These are phyloP conservation scores for Acanthaster planci DNA, from an alignment of 35 echinoderm and acorn worm species.

Conservation along the genomic window DNA sequence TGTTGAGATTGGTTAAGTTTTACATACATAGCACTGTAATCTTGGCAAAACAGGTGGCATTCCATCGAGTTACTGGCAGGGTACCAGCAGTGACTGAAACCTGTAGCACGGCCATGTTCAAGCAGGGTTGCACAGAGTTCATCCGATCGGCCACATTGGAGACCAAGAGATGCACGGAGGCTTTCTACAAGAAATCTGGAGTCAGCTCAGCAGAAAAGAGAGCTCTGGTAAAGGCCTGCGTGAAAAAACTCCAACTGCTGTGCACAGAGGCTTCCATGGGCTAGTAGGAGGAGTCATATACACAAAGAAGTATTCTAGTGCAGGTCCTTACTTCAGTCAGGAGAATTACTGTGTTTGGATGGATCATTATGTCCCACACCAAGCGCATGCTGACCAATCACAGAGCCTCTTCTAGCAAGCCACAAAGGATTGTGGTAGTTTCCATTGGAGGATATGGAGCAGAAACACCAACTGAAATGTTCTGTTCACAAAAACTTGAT, in stretches of 20 bases:
- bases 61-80: constrained; percentile 69
- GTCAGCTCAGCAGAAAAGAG: constrained; percentile 74
- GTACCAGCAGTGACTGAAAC: constrained; percentile 79
- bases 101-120: constrained; percentile 93
- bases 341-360: too few species aligned
- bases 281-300: background rate
- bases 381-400: too few species aligned
- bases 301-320: too few species aligned
- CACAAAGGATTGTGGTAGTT: too few species aligned
- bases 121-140: constrained; percentile 92
- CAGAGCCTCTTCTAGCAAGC: too few species aligned
- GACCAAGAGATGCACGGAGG: constrained; percentile 64
- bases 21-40: constrained; percentile 10
- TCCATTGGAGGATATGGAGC: too few species aligned
- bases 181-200: constrained; percentile 68
- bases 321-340: too few species aligned
- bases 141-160: constrained; percentile 82
- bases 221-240: constrained; percentile 63
- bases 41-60: constrained; percentile 82
- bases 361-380: too few species aligned
- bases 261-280: constrained; percentile 90
- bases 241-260: constrained; percentile 76
- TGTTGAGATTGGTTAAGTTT: background rate
- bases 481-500: too few species aligned
- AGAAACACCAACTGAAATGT: too few species aligned